These are phyloP conservation scores for Haemorhous mexicanus DNA, from an alignment of 2,113 vertebrate genomes.

Conservation along the genomic window DNA sequence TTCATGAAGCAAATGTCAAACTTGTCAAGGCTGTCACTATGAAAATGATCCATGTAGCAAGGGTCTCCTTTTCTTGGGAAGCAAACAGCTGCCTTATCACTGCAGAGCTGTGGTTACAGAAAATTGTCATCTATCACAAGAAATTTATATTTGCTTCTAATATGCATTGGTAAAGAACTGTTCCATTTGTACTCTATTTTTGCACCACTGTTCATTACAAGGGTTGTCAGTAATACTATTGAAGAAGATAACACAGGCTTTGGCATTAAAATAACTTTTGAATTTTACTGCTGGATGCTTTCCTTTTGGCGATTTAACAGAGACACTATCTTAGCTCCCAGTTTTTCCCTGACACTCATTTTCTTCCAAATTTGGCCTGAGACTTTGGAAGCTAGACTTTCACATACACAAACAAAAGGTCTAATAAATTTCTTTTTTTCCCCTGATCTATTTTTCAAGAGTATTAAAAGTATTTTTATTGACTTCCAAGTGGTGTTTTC, in stretches of 20 bases:
- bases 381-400: not conserved
- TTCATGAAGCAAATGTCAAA: constrained; percentile 80
- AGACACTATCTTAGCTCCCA: not conserved
- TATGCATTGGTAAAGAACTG: constrained; percentile 25
- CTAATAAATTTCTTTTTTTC: not conserved
- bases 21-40: constrained; percentile 79
- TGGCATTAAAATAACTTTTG: not conserved
- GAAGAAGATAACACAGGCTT: not conserved
- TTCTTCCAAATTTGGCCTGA: not conserved
- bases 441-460: not conserved
- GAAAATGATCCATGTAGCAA: constrained; percentile 78
- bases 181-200: constrained; percentile 11
- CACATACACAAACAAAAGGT: not conserved
- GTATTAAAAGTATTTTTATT: not conserved
- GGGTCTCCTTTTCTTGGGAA: constrained; percentile 75
- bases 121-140: constrained; percentile 54
- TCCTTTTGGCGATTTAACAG: not conserved
- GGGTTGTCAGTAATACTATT: not conserved
- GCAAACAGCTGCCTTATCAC: constrained; percentile 76
- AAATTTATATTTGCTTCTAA: constrained; percentile 57
- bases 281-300: not conserved
- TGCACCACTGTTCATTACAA: not conserved
- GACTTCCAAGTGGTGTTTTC: not conserved
- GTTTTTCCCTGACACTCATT: not conserved
- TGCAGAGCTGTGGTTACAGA: constrained; percentile 57